phyloP scores from a whole-genome alignment of 2,113 vertebrate genomes.

The Tragelaphus scriptus region DNA sequence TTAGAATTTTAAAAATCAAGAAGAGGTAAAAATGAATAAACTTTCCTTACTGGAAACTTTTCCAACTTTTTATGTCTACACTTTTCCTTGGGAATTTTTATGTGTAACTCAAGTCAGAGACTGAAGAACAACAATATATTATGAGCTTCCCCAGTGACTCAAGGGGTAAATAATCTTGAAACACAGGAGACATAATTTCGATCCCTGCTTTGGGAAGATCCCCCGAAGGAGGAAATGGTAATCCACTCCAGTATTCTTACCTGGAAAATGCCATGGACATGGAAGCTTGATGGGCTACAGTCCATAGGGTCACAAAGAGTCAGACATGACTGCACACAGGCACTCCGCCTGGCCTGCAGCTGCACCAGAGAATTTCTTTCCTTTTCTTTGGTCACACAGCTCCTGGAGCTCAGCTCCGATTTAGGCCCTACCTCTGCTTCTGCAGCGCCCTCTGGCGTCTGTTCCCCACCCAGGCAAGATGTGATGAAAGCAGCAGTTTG shows the following conservation, averaged over 20 bases:
- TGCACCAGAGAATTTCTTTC: background rate
- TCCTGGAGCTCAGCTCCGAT: background rate
- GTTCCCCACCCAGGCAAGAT: too few relatives aligned
- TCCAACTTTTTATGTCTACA: background rate
- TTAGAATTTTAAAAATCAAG: background rate
- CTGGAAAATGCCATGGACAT: background rate
- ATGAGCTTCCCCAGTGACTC: background rate
- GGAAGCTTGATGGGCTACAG: background rate
- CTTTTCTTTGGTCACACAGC: background rate
- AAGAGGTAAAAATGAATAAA: background rate
- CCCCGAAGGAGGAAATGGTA: background rate
- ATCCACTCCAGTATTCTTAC: background rate
- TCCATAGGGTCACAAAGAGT: background rate
- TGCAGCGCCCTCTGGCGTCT: too few relatives aligned
- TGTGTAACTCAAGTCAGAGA: background rate
- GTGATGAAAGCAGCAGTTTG: too few relatives aligned
- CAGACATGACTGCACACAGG: background rate
- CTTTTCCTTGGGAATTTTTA: background rate
- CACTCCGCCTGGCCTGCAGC: background rate
- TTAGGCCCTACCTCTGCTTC: background rate
- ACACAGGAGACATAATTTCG: background rate
- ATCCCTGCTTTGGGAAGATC: background rate
- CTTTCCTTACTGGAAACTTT: background rate
- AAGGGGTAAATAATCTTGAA: background rate
- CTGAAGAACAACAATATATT: background rate